A percentile compares a stretch with the other conserved stretches of the same genome.
Conservation (phyloP, 2,888 invertebrate species). For the Phania funesta region DNA sequence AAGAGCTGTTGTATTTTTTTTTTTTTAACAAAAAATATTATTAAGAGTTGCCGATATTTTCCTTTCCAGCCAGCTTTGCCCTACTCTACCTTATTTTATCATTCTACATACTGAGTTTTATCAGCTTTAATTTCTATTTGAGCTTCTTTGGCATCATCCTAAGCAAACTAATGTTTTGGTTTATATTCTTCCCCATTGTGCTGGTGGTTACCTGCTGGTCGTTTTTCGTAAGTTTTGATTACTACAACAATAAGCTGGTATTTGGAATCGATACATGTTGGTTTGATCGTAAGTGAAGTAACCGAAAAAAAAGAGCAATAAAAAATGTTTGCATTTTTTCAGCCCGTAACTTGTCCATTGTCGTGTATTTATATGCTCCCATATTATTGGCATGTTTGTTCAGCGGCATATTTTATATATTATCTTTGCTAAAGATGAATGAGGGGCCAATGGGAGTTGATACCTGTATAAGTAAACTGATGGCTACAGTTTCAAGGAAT, state of each 20-base stretch:
- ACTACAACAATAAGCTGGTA: slow-evolving; percentile 79
- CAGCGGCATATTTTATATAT: slow-evolving; percentile 73
- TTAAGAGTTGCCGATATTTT: background rate
- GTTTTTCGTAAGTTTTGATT: slow-evolving; percentile 71
- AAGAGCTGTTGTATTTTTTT: no score
- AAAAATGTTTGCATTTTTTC: no score
- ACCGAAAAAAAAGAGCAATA: no score
- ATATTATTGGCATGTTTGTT: slow-evolving; percentile 75
- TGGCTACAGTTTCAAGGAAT: slow-evolving; percentile 72
- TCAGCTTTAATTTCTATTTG: slow-evolving; percentile 75
- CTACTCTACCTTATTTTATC: slow-evolving; percentile 74
- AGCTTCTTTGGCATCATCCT: slow-evolving; percentile 75
- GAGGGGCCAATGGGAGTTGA: slow-evolving; percentile 69
- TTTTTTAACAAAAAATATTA: no score
- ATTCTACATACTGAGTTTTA: slow-evolving; percentile 74
- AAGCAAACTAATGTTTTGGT: slow-evolving; percentile 76
- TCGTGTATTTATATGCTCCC: slow-evolving; percentile 77
- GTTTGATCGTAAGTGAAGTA: slow-evolving; percentile 82
- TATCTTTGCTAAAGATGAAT: slow-evolving; percentile 72
- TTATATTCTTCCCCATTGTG: slow-evolving; percentile 74
- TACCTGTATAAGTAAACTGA: slow-evolving; percentile 70
- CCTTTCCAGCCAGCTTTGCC: slow-evolving; percentile 71
- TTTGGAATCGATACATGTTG: slow-evolving; percentile 83
- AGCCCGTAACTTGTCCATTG: slow-evolving; percentile 77
- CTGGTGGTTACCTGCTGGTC: slow-evolving; percentile 74